Conservation (phyloP, 2,113 vertebrate genomes). For the Ariopsis seemanni region DNA sequence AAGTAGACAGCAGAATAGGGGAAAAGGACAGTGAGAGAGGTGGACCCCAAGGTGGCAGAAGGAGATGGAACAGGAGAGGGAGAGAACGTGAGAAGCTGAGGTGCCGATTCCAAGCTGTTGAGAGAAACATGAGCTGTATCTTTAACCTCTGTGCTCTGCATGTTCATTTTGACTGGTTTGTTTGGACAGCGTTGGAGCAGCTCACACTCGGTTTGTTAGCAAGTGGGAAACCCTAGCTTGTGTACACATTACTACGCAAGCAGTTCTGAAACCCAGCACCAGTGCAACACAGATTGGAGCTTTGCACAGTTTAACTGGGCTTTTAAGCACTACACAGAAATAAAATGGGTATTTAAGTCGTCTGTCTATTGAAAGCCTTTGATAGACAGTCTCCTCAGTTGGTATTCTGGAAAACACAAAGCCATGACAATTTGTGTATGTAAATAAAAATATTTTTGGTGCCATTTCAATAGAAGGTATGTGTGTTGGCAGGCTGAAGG, state of each 20-base stretch:
- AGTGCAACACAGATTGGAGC: background rate
- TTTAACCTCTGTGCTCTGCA: conserved; percentile 55
- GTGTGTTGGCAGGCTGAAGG: conserved; percentile 85
- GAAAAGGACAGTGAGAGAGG: background rate
- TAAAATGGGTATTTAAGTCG: conserved; percentile 2
- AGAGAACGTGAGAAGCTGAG: background rate
- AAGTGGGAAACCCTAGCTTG: conserved; percentile 61
- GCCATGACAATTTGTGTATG: background rate
- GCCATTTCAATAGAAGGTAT: background rate
- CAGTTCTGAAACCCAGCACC: conserved; percentile 52
- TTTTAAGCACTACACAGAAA: background rate
- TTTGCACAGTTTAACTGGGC: background rate
- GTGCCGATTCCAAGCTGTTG: conserved; percentile 47
- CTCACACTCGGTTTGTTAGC: conserved; percentile 64
- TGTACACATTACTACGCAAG: conserved; percentile 1
- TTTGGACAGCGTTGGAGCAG: conserved; percentile 58
- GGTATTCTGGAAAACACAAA: background rate
- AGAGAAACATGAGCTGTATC: conserved; percentile 58
- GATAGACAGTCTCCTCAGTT: background rate
- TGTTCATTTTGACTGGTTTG: conserved; percentile 28
- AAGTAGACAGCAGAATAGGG: background rate
- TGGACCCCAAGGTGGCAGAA: background rate
- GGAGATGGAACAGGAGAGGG: background rate
- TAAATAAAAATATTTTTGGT: background rate
- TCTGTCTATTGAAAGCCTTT: background rate